A percentile compares a stretch with the other conserved stretches of the same genome.
Conservation (phyloP, 2,797 vertebrate genomes). For the Sebastes variabilis region DNA sequence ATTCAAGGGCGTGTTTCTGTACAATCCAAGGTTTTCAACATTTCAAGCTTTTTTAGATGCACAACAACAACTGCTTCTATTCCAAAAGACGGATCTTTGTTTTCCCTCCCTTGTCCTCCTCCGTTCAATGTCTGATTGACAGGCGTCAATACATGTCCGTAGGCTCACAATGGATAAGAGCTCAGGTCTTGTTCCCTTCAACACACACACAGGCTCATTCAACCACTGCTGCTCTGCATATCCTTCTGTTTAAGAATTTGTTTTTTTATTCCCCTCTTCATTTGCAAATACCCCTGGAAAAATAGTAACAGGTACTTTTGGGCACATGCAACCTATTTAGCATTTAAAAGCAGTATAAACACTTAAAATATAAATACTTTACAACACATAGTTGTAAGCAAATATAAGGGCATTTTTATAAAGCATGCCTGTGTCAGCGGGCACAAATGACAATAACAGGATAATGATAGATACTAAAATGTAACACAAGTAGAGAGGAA, state of each 20-base stretch:
- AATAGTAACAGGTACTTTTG: not conserved
- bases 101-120: conserved; percentile 15
- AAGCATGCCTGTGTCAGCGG: no score
- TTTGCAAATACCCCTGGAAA: not conserved
- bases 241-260: not conserved
- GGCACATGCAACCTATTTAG: not conserved
- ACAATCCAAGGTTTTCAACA: conserved; percentile 39
- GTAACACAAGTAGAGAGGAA: not conserved
- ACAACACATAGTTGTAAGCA: not conserved
- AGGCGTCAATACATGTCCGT: conserved; percentile 39
- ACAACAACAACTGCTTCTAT: conserved; percentile 5
- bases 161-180: conserved; percentile 27
- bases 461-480: not conserved
- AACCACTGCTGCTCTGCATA: conserved; percentile 4
- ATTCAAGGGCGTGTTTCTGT: conserved; percentile 57
- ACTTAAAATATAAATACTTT: not conserved
- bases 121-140: conserved; percentile 42
- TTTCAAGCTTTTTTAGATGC: conserved; percentile 32
- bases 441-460: not conserved
- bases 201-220: conserved; percentile 1
- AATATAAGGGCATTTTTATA: not conserved
- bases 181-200: conserved; percentile 1
- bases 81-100: conserved; percentile 26
- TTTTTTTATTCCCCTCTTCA: not conserved
- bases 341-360: not conserved